Conservation (phyloP, 2,888 invertebrate species). For the Dioctria rufipes region DNA sequence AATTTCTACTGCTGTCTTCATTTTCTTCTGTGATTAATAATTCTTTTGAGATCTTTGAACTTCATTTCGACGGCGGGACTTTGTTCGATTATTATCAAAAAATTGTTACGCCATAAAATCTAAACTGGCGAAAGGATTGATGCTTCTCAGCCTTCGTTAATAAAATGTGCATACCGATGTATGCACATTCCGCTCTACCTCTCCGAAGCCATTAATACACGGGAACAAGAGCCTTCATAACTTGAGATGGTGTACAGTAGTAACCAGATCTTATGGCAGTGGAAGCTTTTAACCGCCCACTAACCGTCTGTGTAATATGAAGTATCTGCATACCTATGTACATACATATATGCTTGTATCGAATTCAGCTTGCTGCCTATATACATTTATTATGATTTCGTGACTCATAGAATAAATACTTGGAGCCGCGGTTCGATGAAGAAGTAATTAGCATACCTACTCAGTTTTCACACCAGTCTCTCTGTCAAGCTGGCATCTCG, state of each 20-base stretch:
- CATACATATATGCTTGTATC: no score
- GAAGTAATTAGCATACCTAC: slow-evolving; percentile 21
- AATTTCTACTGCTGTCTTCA: no score
- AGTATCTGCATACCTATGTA: no score
- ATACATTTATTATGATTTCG: no score
- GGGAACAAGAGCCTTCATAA: no score
- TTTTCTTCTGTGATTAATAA: no score
- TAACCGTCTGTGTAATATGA: background rate
- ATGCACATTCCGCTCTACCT: no score
- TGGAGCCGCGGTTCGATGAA: slow-evolving; percentile 1
- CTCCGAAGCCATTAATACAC: no score
- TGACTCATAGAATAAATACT: slow-evolving; percentile 10
- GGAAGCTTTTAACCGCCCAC: slow-evolving; percentile 20
- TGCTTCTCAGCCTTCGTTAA: background rate
- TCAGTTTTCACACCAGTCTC: slow-evolving; percentile 15
- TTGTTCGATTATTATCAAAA: background rate
- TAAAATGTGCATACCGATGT: background rate
- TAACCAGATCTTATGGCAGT: background rate
- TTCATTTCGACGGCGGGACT: no score
- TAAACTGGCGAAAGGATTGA: background rate
- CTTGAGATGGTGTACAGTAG: background rate
- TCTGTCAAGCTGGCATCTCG: background rate
- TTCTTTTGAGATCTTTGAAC: no score
- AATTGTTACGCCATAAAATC: slow-evolving; percentile 25
- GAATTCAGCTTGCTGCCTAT: no score